These are phyloP conservation scores for Hemicordylus capensis DNA, from an alignment of 2,113 vertebrate species.

Conservation along the genomic window DNA sequence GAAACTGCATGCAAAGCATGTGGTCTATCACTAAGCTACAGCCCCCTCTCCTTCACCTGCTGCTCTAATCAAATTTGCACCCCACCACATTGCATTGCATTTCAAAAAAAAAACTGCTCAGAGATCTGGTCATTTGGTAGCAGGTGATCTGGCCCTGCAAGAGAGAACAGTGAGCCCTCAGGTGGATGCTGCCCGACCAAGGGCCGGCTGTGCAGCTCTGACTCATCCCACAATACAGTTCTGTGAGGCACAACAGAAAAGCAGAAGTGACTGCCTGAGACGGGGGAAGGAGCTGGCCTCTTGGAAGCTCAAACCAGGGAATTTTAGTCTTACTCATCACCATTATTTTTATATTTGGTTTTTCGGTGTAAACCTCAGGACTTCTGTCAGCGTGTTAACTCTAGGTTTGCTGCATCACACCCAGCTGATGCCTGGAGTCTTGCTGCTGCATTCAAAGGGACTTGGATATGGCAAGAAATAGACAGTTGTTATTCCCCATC, in stretches of 20 bases:
- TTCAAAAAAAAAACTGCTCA: not conserved
- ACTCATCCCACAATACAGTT: constrained; percentile 72
- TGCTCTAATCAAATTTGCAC: not conserved
- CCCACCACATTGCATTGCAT: not conserved
- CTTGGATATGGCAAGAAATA: not conserved
- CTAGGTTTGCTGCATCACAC: not conserved
- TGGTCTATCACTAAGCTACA: too few species aligned
- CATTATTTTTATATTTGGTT: constrained; percentile 76
- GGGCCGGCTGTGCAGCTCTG: constrained; percentile 67
- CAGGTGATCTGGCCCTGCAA: not conserved
- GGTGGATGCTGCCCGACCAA: constrained; percentile 3
- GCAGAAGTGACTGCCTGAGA: constrained; percentile 64
- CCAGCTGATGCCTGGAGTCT: not conserved
- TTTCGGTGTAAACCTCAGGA: constrained; percentile 71
- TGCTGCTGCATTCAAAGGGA: not conserved
- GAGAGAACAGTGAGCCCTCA: not conserved
- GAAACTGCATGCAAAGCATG: too few species aligned
- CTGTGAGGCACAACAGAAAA: constrained; percentile 71
- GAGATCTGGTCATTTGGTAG: not conserved
- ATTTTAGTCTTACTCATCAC: constrained; percentile 81
- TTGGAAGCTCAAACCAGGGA: constrained; percentile 76
- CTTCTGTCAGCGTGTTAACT: constrained; percentile 68
- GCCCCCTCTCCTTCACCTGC: not conserved
- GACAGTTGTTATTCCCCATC: not conserved
- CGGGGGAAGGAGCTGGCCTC: constrained; percentile 49